Base-by-base conservation (phyloP, 2,888 invertebrate genomes). In the Pammene aurita region DNA sequence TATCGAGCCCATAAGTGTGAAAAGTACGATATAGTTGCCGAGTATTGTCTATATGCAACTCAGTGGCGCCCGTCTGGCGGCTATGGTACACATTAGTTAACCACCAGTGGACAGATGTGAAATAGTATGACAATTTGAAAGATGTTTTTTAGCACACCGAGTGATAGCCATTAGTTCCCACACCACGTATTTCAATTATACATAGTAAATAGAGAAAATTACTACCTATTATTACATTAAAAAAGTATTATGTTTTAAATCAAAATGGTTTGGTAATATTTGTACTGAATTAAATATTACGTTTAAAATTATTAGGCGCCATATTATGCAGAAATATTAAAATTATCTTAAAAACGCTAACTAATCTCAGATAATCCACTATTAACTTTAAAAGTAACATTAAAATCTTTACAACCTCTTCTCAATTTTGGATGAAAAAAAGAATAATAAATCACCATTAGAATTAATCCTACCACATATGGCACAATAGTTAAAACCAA, bases 361-460 rank as follows among this genome's bases (percentile, higher is more conserved):
- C 78, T 83, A 66, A 80, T 63, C 13, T 80, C 79, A 11, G 75
- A 72, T 0, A 74, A 63, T 52, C 78, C 73, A 0, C 77, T 80
- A 41, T 72, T 77, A 42, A 68, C 76, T 71, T 83, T 84, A 72
- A 84, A 86, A 0, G 78, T 76, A 0, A 88, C 81, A 6, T 75
- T 77, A 1, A 83, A 72, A n/a, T 82, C 84, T 7, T 75, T 73
- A 0, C 72, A 76, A 55, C 79, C 76, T 16, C 77, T 84, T 71
- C 85, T 83, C 0, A 88, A 83, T 73, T 91, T 94, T 0, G 96
- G 96, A 89, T 96, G 96, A 75, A 95, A 95, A 74, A 93, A 94
- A 71, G 92, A 90, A 81, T 96, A 96, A 83, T 96, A 96, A 0
- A 96, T 75, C 50, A 95, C 85, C 96, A 96, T 96, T 73, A 95